Evolutionary conservation across 1,140 invertebrate species (phyloP).

Genomic region (Pararge aegeria): DNA sequence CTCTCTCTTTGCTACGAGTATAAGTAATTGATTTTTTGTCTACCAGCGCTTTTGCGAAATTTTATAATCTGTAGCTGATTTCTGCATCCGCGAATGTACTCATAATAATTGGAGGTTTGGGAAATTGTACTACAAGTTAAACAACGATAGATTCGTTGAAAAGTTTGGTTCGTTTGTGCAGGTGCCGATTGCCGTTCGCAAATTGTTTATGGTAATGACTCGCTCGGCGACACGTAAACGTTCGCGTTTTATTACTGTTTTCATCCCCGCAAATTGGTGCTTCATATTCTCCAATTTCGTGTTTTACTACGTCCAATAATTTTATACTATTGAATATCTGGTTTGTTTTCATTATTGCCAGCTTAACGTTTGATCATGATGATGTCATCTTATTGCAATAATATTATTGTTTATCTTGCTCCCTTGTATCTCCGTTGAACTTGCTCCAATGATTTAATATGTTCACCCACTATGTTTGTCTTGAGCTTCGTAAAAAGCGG

Average conservation of each 20-base stretch:
- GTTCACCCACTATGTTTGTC: too few species aligned
- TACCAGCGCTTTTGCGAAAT: neutral
- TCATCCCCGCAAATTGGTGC: conserved; percentile 21
- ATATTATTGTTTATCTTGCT: too few species aligned
- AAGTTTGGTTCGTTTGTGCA: conserved; percentile 21
- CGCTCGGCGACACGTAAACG: conserved; percentile 42
- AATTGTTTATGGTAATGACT: conserved; percentile 59
- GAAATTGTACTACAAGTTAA: conserved; percentile 4
- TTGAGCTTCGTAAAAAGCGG: too few species aligned
- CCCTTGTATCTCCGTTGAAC: too few species aligned
- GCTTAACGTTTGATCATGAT: neutral
- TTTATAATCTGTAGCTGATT: neutral
- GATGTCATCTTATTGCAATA: neutral
- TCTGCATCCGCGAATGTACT: neutral
- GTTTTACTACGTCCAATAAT: neutral
- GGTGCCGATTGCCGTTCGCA: conserved; percentile 34
- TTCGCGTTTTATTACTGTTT: conserved; percentile 30
- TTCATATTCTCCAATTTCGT: conserved; percentile 20
- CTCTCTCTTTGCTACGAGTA: too few species aligned
- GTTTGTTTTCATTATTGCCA: neutral
- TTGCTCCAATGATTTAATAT: too few species aligned
- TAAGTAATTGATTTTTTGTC: neutral
- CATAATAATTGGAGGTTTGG: neutral
- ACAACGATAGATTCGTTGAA: conserved; percentile 11
- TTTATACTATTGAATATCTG: neutral